phyloP scores from a whole-genome alignment of 2,888 invertebrate genomes.

The Deilephila porcellus region DNA sequence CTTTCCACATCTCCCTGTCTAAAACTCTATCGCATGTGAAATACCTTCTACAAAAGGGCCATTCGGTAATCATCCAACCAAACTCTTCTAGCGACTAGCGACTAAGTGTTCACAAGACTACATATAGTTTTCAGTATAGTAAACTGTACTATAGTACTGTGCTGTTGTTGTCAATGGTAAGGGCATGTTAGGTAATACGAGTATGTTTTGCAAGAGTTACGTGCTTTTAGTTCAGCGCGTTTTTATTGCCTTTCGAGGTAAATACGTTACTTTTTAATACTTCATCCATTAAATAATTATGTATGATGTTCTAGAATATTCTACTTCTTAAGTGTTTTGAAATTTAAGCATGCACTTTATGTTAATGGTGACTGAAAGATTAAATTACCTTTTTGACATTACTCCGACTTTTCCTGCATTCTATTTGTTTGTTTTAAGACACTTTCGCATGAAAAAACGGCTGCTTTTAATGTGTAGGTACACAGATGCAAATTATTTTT shows the following conservation, averaged over 20 bases:
- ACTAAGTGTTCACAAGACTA: no score
- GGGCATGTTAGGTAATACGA: constrained; percentile 45
- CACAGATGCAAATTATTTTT: no score
- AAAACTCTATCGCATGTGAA: no score
- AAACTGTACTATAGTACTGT: not conserved
- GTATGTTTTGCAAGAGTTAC: constrained; percentile 45
- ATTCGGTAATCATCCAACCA: no score
- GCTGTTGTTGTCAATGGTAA: not conserved
- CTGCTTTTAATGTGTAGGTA: no score
- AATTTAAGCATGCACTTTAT: not conserved
- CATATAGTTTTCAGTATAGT: not conserved
- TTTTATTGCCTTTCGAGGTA: constrained; percentile 18
- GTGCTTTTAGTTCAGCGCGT: constrained; percentile 42
- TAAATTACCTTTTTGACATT: not conserved
- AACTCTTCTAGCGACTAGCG: no score
- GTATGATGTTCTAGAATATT: constrained; percentile 4
- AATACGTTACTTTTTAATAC: constrained; percentile 12
- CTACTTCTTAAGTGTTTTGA: not conserved
- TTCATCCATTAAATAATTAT: not conserved
- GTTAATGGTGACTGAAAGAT: not conserved
- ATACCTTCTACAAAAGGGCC: no score
- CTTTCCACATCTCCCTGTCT: no score
- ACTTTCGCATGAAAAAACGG: no score
- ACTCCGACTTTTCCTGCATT: no score
- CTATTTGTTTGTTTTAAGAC: no score